A percentile compares a stretch with the other conserved stretches of the same genome.
Evolutionary conservation across 2,797 vertebrate genomes (phyloP).

Genomic region (Borostomias antarcticus): DNA sequence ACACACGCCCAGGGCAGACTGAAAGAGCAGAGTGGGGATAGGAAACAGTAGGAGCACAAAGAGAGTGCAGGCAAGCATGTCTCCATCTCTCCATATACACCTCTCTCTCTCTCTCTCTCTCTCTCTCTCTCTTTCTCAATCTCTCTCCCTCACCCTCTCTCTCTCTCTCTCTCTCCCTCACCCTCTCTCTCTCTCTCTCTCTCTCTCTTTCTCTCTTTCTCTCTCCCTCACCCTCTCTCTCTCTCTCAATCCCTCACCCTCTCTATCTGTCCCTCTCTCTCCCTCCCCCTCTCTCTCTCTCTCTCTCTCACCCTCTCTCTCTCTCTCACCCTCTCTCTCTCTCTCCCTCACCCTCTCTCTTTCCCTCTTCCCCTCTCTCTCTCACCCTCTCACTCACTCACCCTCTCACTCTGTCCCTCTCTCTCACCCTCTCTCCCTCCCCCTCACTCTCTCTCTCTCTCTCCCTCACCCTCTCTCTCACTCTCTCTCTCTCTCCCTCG

Average conservation of each 20-base stretch:
- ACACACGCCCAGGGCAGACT: background rate
- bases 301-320: background rate
- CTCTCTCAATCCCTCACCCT: background rate
- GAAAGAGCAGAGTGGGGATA: background rate
- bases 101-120: background rate
- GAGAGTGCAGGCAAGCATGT: no score
- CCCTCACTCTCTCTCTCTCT: no score
- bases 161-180: background rate
- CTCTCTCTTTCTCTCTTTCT: background rate
- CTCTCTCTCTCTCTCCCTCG: no score
- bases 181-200: background rate
- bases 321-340: no score
- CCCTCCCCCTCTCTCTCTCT: no score
- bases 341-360: background rate
- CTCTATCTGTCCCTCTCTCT: conserved; percentile 1
- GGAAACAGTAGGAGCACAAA: no score
- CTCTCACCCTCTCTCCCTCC: background rate
- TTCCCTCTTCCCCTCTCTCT: no score
- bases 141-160: background rate
- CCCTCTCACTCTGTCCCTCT: background rate
- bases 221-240: background rate
- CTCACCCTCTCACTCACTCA: background rate
- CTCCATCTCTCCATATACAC: background rate
- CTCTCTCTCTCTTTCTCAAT: background rate
- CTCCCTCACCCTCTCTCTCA: conserved; percentile 2